Evolutionary conservation across 2,797 vertebrate species (phyloP).

Genomic region (Falco concolor): DNA sequence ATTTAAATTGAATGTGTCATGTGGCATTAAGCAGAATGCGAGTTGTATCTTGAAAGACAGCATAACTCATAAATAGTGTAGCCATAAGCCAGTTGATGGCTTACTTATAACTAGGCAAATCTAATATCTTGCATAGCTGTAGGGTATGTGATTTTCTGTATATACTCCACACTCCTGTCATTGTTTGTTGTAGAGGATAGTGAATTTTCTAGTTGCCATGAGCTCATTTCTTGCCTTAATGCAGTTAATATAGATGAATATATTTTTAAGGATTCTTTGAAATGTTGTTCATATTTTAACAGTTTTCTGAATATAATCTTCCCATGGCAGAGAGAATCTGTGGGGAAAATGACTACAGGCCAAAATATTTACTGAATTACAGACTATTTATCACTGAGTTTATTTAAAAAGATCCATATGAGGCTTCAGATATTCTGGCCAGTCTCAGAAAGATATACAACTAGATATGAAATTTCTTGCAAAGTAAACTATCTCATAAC

Average conservation of each 20-base stretch:
- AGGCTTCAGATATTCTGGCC: not conserved
- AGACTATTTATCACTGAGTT: conserved; percentile 16
- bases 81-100: conserved; percentile 31
- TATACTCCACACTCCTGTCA: not conserved
- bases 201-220: conserved; percentile 18
- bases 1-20: conserved; percentile 45
- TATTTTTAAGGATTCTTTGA: conserved; percentile 33
- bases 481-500: not conserved
- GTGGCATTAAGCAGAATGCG: conserved; percentile 39
- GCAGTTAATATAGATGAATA: conserved; percentile 35
- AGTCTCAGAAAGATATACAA: not conserved
- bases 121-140: conserved; percentile 55
- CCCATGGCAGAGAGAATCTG: not conserved
- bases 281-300: conserved; percentile 7
- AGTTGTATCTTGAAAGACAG: conserved; percentile 25
- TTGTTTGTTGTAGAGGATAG: conserved; percentile 25
- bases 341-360: not conserved
- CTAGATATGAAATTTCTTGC: conserved; percentile 4
- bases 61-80: conserved; percentile 21
- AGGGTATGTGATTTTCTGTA: conserved; percentile 49
- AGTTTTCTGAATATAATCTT: conserved; percentile 2
- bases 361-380: conserved; percentile 32
- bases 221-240: conserved; percentile 41
- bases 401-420: conserved; percentile 9
- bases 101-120: conserved; percentile 46